phyloP scores from a whole-genome alignment of 2,113 vertebrate species.

The Caranx ignobilis region DNA sequence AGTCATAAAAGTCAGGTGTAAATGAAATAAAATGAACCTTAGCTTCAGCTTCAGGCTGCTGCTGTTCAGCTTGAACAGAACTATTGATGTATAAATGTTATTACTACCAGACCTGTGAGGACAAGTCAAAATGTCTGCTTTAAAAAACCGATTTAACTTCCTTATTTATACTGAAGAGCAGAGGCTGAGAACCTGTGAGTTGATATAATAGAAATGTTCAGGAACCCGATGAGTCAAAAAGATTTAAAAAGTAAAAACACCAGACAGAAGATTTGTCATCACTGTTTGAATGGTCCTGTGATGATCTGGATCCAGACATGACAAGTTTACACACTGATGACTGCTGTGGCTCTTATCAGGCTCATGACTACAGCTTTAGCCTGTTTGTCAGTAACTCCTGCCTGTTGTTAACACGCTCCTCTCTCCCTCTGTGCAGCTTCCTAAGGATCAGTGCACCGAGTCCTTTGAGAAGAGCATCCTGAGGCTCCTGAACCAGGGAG shows the following conservation, averaged over 20 bases:
- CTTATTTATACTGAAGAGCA: too few relatives aligned
- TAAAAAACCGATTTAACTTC: too few relatives aligned
- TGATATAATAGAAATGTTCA: background rate
- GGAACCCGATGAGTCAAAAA: too few relatives aligned
- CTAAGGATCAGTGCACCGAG: constrained; percentile 92
- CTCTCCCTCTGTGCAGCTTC: constrained; percentile 84
- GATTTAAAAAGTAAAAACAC: background rate
- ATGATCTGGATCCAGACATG: background rate
- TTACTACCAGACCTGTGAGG: too few relatives aligned
- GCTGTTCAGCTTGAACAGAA: background rate
- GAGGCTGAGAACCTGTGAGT: background rate
- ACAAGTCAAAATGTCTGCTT: too few relatives aligned
- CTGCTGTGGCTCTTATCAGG: background rate
- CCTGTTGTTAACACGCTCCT: background rate
- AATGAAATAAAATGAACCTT: background rate
- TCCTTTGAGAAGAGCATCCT: constrained; percentile 93
- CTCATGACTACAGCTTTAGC: background rate
- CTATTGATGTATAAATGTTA: background rate
- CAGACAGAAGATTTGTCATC: background rate
- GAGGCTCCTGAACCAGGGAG: constrained; percentile 90
- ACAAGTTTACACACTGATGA: background rate
- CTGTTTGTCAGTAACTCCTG: background rate
- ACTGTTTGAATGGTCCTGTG: background rate
- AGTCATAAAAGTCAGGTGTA: background rate
- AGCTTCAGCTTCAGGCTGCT: background rate